Evolutionary conservation across 2,888 invertebrate genomes (phyloP).

Genomic region (Pristionchus maxplancki): DNA sequence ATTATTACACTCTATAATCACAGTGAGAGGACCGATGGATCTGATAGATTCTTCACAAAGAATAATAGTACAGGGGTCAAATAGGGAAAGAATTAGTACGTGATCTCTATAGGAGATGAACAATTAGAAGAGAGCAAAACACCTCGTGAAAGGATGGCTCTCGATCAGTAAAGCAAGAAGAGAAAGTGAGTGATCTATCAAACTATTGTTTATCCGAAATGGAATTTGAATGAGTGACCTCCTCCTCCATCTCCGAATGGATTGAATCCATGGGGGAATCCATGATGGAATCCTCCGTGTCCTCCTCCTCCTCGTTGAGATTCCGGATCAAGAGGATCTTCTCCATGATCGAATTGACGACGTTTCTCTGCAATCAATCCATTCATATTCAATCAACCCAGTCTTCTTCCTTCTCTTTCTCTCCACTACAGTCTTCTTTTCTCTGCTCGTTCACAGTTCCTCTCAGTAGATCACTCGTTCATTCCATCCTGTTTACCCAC

Average conservation of each 20-base stretch:
- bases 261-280: slow-evolving; percentile 68
- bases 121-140: not conserved
- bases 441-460: not conserved
- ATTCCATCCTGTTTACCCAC: not conserved
- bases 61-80: not conserved
- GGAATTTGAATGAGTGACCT: slow-evolving; percentile 74
- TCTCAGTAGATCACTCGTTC: slow-evolving; percentile 5
- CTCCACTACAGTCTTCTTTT: not conserved
- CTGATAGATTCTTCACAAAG: not conserved
- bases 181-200: not conserved
- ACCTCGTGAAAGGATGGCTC: not conserved
- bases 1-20: slow-evolving; percentile 30
- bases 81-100: not conserved
- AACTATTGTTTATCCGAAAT: slow-evolving; percentile 61
- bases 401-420: not conserved
- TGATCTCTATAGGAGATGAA: not conserved
- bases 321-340: slow-evolving; percentile 98
- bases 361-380: slow-evolving; percentile 85
- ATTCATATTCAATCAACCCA: not conserved
- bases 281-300: slow-evolving; percentile 58
- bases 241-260: slow-evolving; percentile 70
- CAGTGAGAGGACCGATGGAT: not conserved
- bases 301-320: slow-evolving; percentile 80
- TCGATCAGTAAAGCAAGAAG: not conserved
- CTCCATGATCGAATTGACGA: slow-evolving; percentile 92